Base-by-base conservation (phyloP, 2,888 invertebrate species). In the Unio delphinus region DNA sequence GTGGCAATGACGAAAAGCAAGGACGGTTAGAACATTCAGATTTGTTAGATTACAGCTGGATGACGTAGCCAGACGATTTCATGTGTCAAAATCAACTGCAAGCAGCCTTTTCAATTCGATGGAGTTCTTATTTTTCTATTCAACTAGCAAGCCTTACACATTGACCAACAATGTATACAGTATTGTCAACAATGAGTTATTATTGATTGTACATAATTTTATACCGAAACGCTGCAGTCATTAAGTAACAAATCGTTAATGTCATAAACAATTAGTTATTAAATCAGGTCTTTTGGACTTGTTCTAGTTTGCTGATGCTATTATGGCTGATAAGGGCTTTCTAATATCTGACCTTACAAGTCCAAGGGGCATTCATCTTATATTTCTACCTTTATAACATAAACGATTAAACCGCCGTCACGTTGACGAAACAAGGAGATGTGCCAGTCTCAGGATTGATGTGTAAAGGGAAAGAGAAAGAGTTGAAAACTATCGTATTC, bases 161-260 rank as follows among this genome's bases (percentile, higher is more conserved):
- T 11, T 74, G 74, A 72, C 72, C 74, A 23, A n/a, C 20, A 23
- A 57, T 63, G n/a, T 34, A 65, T 26, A 59, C 45, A 59, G 57
- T 74, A 17, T 7, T 61, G 0, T 7, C 61, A 8, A 61, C 61
- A 20, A 73, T 80, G 76, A 28, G 74, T 80, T 1, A 72, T 78
- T 23, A 62, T 78, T 34, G 80, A 80, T 71, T 80, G 80, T 56
- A 80, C 78, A 55, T 78, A 80, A 61, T 23, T 80, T 18, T 69
- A 54, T 45, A 75, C 73, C 55, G 67, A 80, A 55, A 69, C 65
- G 45, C 75, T 76, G 23, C 57, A 67, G 3, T 75, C 75, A 15
- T 55, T 75, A 1, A 17, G 55, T 5, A 59, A 64, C 6, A 70
- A 70, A 55, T 65, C 72, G n/a, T 54, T 78, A 54, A 28, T 73